These are phyloP conservation scores for Vesta saturnalis DNA, from an alignment of 2,888 invertebrate species.

Conservation along the genomic window DNA sequence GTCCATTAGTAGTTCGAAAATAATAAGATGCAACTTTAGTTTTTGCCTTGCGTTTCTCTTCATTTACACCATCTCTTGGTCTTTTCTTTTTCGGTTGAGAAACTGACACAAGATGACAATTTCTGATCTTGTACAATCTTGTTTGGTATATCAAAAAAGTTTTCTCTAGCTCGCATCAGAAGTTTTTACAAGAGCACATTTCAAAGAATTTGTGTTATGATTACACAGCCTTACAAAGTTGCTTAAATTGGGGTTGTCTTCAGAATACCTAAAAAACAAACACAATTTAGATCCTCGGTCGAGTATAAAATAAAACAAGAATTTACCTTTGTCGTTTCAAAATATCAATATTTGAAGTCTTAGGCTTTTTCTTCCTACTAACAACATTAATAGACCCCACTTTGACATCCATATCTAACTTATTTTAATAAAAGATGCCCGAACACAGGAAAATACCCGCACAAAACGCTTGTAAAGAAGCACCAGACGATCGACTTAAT, in stretches of 20 bases:
- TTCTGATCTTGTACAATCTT: too few relatives aligned
- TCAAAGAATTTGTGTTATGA: too few relatives aligned
- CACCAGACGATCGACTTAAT: too few relatives aligned
- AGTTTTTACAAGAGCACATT: slow-evolving; percentile 21
- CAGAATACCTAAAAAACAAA: too few relatives aligned
- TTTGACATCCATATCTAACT: too few relatives aligned
- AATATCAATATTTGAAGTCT: too few relatives aligned
- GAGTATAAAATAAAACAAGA: background rate
- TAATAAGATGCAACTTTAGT: slow-evolving; percentile 14
- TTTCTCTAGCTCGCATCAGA: slow-evolving; percentile 6
- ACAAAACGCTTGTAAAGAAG: too few relatives aligned
- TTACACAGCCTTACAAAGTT: too few relatives aligned
- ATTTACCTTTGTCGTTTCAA: background rate
- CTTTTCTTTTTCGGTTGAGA: slow-evolving; percentile 15
- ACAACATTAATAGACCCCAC: background rate
- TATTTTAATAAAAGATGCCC: too few relatives aligned
- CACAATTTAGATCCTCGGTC: too few relatives aligned
- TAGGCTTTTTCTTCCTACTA: background rate
- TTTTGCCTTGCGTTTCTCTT: slow-evolving; percentile 9
- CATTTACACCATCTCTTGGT: background rate
- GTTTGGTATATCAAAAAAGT: slow-evolving; percentile 5
- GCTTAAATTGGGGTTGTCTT: slow-evolving; percentile 15
- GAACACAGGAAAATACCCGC: too few relatives aligned
- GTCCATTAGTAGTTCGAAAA: slow-evolving; percentile 17
- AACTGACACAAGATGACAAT: slow-evolving; percentile 18